Evolutionary conservation across 2,888 invertebrate species (phyloP), one percentile per base, ranked within the genome.

Genomic region (Scelioninae gen. 1): DNA sequence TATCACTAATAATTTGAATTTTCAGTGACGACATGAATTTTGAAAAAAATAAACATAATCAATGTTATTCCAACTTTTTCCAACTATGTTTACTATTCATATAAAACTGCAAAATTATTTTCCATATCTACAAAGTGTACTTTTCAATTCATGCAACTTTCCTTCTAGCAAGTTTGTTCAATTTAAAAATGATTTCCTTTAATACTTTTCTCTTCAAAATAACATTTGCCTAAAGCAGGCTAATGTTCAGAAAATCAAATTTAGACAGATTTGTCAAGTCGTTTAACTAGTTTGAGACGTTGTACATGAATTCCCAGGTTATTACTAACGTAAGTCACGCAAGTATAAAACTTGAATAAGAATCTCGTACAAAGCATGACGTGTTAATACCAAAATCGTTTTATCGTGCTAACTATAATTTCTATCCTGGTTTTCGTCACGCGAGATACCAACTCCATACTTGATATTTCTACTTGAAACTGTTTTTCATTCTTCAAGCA

Each of bases 391-490:
- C 23, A 3, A 49, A 47, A 5, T 23, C 8, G 34, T 63, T 63
- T 63, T 43, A 15, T 43, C 9, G 34, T 38, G 2, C 31, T 49
- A 49, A 32, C 16, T 13, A 23, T 38, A 49, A 49, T 47, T 62
- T 34, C 34, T 31, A 63, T 10, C 40, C 11, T 23, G n/a, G 13
- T 47, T 47, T 47, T 16, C 47, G 16, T 47, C 16, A 68, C 68
- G 69, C 56, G 31, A 66, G 34, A 66, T 31, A 55, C 23, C 38
- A 68, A 40, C 15, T 56, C 56, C 43, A 0, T 31, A 49, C 11
- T 71, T 49, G 40, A 38, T 23, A 45, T 63, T 74, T 63, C 63
- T 55, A 74, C 74, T 74, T 74, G 55, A 74, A 74, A 74, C 63
- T 56, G 15, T 45, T 51, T 74, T 32, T 23, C 40, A 65, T 62